Evolutionary conservation across 2,888 invertebrate genomes (phyloP), one percentile per base, ranked within the genome.

Genomic region (Lepidonotus clava): DNA sequence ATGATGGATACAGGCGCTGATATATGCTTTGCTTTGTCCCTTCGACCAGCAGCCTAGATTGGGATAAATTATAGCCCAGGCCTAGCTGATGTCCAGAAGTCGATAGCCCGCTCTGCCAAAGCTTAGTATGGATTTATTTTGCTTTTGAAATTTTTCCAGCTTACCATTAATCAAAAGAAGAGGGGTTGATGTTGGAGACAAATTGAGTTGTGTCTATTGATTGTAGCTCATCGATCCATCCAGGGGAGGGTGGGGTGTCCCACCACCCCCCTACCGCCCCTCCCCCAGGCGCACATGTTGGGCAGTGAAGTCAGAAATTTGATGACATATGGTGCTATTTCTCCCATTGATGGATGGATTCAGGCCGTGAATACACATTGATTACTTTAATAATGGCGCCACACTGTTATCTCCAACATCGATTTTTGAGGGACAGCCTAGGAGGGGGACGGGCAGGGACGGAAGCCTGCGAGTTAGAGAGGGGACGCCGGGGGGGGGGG

Each of bases 181-280:
- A n/a, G n/a, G n/a, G 56, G 85, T 85, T 83, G 71, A 77, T 86
- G 87, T 85, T 88, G 86, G 86, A 85, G 84, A 89, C 88, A 89
- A 89, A 89, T 89, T 89, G 89, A 88, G 88, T 88, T 89, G 88
- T 80, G 51, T 40, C 28, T 87, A 88, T 88, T 76, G 88, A 88
- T 88, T 86, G 46, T 24, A 2, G 18, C 21, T 1, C 38, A 76
- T 76, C 24, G 76, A 76, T 76, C 76, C 36, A 18, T 34, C 11
- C 28, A 61, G 61, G 1, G 28, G 53, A 53, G n/a, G 61, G 61
- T 24, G 28, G 61, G 61, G 61, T 28, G 61, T 24, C 61, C 61
- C 61, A 28, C 28, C 61, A 11, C n/a, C 61, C 11, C 11, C 61
- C 61, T 28, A n/a, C 61, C 28, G 28, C 61, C 24, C 61, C 61